Percentiles rank a stretch among this genome's conserved stretches.
These are phyloP conservation scores for Crypturellus tataupa DNA, from an alignment of 2,797 vertebrate species.

Conservation along the genomic window DNA sequence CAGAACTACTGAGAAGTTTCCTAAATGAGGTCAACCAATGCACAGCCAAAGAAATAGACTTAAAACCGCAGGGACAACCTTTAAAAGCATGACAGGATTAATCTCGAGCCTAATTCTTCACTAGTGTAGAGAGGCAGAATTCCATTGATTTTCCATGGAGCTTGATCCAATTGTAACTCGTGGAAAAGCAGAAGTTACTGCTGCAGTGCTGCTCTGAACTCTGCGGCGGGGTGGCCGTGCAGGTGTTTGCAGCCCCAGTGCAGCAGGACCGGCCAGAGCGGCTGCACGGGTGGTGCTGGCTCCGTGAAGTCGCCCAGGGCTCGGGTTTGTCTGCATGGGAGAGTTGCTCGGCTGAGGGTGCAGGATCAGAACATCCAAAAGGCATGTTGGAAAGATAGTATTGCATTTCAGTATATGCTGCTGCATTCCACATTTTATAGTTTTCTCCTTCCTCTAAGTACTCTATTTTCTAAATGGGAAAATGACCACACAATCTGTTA, in stretches of 20 bases:
- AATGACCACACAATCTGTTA: background rate
- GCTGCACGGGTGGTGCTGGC: fast-evolving
- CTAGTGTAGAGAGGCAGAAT: background rate
- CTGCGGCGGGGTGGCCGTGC: fast-evolving
- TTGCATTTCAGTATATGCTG: background rate
- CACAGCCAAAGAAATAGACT: background rate
- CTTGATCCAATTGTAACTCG: background rate
- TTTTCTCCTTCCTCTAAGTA: background rate
- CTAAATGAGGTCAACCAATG: background rate
- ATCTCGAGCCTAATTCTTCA: background rate
- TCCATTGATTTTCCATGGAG: background rate
- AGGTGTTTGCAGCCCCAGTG: fast-evolving
- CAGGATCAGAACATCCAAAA: background rate
- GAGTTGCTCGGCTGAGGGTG: background rate
- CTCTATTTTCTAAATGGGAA: background rate
- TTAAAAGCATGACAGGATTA: background rate
- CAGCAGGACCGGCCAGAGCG: fast-evolving
- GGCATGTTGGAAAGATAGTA: background rate
- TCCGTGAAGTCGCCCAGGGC: fast-evolving
- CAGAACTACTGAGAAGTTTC: background rate
- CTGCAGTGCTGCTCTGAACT: background rate
- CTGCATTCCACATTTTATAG: background rate
- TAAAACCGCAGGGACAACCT: background rate
- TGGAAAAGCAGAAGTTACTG: background rate
- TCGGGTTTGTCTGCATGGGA: background rate